Evolutionary conservation across 1,140 invertebrate genomes (phyloP).

Genomic region (Calliphora vicina): DNA sequence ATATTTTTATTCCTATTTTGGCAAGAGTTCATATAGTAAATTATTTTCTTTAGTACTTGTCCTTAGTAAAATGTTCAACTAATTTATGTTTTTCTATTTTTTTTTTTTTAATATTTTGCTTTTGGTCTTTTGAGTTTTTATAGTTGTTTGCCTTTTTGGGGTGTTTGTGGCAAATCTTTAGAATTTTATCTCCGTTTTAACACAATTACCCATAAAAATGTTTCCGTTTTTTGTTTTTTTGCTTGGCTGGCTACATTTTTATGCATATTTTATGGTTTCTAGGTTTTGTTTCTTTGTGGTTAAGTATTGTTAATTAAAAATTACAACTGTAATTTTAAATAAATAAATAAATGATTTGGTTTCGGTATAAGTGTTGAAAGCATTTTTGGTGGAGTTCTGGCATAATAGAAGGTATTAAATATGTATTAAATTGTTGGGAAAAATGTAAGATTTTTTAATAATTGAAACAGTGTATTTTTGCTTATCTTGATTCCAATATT

Average conservation of each 20-base stretch:
- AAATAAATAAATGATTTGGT: neutral
- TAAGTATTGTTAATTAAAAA: neutral
- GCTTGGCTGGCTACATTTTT: neutral
- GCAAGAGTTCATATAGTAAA: neutral
- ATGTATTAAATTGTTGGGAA: too few species aligned
- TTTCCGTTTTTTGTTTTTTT: neutral
- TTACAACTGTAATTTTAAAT: neutral
- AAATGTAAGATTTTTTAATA: too few species aligned
- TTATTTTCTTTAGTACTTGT: conserved; percentile 1
- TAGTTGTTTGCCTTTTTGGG: neutral
- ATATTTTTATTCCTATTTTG: neutral
- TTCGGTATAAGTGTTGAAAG: too few species aligned
- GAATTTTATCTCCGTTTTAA: neutral
- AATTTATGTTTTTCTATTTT: neutral
- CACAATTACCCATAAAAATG: neutral
- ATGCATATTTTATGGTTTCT: neutral
- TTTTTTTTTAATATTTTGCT: neutral
- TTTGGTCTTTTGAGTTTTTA: neutral
- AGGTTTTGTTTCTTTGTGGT: neutral
- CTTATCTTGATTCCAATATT: too few species aligned
- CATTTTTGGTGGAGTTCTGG: too few species aligned
- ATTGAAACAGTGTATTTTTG: too few species aligned
- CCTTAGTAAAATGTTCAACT: neutral
- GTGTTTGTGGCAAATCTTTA: neutral
- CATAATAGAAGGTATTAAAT: too few species aligned